Evolutionary conservation across 2,113 vertebrate species (phyloP), one percentile per base, ranked within the genome.

Genomic region (Craseonycteris thonglongyai): DNA sequence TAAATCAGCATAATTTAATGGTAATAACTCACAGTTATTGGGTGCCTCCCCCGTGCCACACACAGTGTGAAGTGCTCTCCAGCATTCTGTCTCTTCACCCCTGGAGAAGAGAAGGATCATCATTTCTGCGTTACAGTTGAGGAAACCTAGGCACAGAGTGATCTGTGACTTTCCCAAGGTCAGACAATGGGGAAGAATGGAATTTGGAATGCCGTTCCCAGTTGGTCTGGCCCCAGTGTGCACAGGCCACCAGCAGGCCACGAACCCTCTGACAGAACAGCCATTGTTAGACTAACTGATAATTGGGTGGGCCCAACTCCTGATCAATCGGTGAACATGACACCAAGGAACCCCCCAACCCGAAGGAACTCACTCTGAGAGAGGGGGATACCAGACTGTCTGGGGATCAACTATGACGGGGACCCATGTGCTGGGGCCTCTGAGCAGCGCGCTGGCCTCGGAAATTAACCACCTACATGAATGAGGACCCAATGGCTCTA

Each of bases 1-100:
- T 95, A 89, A 89, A 75, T 78, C 84, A 72, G 79, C 81, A 82
- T 93, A 88, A 84, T 16, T 85, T 82, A 16, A 30, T 13, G 49
- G 80, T 38, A 30, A 92, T 45, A 56, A 93, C 80, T 72, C 38
- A 35, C 72, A 78, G 92, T 90, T 94, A 95, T 4, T 49, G 90
- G 35, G 61, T 79, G 76, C 84, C n/a, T 95, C 54, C 76, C 7
- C 0, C 10, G 33, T n/a, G 87, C 95, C 97, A 88, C 95, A 88
- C 86, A 83, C 78, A 78, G 82, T 2, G 74, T n/a, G 35, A 51
- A n/a, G 51, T 7, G 19, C 5, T 40, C 30, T 47, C 22, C 2
- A 2, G 13, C 0, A 0, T 5, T 11, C 14, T 11, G 5, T 79
- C 21, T 40, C 92, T 33, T 18, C n/a, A 2, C 22, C 69, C 42